Percentiles rank a stretch among this genome's conserved stretches.
phyloP scores from a whole-genome alignment of 2,113 vertebrate genomes.

The Eretmochelys imbricata region DNA sequence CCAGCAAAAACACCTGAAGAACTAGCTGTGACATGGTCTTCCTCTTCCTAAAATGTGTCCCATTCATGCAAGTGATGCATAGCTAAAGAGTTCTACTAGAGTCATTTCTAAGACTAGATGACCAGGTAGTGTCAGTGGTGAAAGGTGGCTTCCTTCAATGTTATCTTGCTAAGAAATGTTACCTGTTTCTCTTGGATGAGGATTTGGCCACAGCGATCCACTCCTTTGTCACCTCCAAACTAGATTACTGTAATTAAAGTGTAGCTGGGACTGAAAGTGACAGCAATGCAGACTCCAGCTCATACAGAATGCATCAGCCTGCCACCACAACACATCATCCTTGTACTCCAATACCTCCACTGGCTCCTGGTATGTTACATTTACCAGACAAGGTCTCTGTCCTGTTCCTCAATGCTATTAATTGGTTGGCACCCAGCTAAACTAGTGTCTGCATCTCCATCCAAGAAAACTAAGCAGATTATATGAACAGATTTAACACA shows the following conservation, averaged over 20 bases:
- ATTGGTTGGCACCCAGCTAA: background rate
- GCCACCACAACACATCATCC: background rate
- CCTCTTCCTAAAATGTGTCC: too few relatives aligned
- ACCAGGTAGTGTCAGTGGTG: too few relatives aligned
- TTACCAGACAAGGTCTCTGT: background rate
- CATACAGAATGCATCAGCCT: background rate
- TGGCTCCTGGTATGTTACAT: background rate
- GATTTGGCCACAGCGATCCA: background rate
- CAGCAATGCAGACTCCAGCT: background rate
- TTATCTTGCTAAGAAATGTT: background rate
- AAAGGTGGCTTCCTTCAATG: background rate
- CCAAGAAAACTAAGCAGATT: accelerated
- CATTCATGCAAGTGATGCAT: too few relatives aligned
- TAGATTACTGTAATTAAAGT: background rate
- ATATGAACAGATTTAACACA: background rate
- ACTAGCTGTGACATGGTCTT: too few relatives aligned
- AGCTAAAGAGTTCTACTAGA: too few relatives aligned
- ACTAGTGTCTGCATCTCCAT: background rate
- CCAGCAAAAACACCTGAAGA: background rate
- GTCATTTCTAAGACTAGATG: too few relatives aligned
- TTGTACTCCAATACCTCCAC: background rate
- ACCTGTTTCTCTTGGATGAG: background rate
- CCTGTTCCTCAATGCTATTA: too few relatives aligned
- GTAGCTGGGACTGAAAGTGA: accelerated
- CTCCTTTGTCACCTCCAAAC: background rate